phyloP scores from a whole-genome alignment of 2,113 vertebrate species.

The Caranx melampygus region DNA sequence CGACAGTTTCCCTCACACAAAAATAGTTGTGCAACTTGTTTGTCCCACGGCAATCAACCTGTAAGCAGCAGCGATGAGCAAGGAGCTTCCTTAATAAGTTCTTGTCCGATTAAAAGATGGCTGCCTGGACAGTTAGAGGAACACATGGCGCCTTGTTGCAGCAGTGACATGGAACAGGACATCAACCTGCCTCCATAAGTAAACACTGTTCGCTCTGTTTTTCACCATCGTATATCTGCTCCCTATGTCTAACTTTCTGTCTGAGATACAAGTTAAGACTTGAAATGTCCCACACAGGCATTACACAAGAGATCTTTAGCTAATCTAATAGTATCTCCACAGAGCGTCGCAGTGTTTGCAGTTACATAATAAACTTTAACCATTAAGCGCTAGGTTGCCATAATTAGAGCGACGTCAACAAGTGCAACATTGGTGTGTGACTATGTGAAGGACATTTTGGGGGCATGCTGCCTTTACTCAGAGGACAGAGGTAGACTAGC shows the following conservation, averaged over 20 bases:
- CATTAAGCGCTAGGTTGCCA: neutral
- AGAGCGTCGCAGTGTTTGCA: neutral
- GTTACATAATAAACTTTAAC: neutral
- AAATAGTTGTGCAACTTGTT: neutral
- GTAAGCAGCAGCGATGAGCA: conserved; percentile 10
- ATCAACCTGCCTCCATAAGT: neutral
- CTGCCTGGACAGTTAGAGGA: neutral
- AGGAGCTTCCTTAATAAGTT: neutral
- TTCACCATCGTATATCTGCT: neutral
- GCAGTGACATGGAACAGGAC: neutral
- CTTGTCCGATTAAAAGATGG: neutral
- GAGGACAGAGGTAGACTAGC: too few species aligned
- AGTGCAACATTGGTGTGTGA: neutral
- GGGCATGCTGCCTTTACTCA: too few species aligned
- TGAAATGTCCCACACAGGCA: neutral
- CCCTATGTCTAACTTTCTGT: neutral
- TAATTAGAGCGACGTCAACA: neutral
- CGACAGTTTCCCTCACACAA: conserved; percentile 1
- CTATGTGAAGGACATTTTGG: neutral
- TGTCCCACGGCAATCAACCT: conserved; percentile 6
- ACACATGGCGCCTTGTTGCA: neutral
- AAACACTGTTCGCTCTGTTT: neutral
- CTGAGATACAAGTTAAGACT: neutral
- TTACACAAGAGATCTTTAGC: neutral
- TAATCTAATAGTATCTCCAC: neutral